Base-by-base conservation (phyloP, 2,888 invertebrate species). In the Chelonus formosanus region DNA sequence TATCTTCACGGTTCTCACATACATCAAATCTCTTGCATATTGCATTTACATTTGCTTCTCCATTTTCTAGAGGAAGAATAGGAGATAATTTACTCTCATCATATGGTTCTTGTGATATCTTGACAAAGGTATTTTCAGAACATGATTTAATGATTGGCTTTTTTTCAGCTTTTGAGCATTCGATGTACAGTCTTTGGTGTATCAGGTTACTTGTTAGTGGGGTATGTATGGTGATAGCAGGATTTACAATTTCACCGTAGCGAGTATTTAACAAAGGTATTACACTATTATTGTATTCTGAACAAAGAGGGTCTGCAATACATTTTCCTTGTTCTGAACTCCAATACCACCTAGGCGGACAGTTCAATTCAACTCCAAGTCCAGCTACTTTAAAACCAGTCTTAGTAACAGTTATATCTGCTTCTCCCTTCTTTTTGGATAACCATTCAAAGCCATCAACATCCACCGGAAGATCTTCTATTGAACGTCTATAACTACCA, bases 211-310 rank as follows among this genome's bases (percentile, higher is more conserved):
- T 8, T 3, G 52, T 52, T 52, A 52, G 32, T 52, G 5, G 8
- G 31, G 52, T 52, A 3, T 8, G 8, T 32, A 8, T 31, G 4
- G 52, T 52, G 8, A 52, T 52, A 5, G 52, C 31, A 8, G 52
- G 52, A 52, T 52, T 52, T 7, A 6, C 32, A 31, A 52, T 52
- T 52, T 52, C 32, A 31, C 32, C 6, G 8, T 52, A 52, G 7
- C 31, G 31, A 7, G 32, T 31, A 52, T 52, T 32, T 1, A 32
- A 20, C 6, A 52, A 5, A 32, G 7, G 31, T 32, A 34, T 3
- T 6, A 52, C 5, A 32, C 6, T 7, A 32, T 52, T 32, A 52
- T 52, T 8, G 31, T 52, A 52, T 3, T 52, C 6, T 8, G 31
- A 3, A 32, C 52, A 52, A 20, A 52, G 3, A 8, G 52, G 32